Conservation (phyloP, 1,140 invertebrate genomes). For the Mactra quadrangularis region DNA sequence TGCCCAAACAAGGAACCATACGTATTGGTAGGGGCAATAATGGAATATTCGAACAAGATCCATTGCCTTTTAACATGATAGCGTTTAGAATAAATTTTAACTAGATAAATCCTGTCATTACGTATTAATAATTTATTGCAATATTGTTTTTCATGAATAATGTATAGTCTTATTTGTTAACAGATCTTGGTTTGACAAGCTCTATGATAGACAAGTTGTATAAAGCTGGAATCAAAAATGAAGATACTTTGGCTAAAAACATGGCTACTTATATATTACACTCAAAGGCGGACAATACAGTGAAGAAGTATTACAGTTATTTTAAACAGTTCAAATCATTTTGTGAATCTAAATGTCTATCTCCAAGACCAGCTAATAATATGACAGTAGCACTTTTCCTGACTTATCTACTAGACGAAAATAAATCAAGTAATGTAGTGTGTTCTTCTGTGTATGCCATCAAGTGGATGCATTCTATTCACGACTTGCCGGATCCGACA, state of each 20-base stretch:
- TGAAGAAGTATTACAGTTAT: not conserved
- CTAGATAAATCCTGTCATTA: no score
- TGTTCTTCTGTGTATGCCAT: not conserved
- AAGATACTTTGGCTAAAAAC: not conserved
- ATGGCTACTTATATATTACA: not conserved
- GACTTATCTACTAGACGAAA: not conserved
- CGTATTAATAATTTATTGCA: not conserved
- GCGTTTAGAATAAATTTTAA: not conserved
- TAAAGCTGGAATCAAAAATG: not conserved
- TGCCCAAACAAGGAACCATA: not conserved
- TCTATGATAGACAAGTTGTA: not conserved
- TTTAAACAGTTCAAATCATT: not conserved
- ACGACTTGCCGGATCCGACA: conserved; percentile 34
- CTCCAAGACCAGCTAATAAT: not conserved
- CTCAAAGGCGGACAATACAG: not conserved
- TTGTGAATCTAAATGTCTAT: not conserved
- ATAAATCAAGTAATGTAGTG: not conserved
- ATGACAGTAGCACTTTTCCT: conserved; percentile 18
- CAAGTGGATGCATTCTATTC: conserved; percentile 25
- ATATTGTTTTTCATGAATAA: not conserved
- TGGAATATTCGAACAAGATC: not conserved
- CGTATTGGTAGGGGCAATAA: not conserved
- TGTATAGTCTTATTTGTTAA: not conserved
- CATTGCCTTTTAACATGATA: not conserved
- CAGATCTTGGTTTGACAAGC: no score